Evolutionary conservation across 2,797 vertebrate genomes (phyloP), one percentile per base, ranked within the genome.

Genomic region (Aplochiton taeniatus): DNA sequence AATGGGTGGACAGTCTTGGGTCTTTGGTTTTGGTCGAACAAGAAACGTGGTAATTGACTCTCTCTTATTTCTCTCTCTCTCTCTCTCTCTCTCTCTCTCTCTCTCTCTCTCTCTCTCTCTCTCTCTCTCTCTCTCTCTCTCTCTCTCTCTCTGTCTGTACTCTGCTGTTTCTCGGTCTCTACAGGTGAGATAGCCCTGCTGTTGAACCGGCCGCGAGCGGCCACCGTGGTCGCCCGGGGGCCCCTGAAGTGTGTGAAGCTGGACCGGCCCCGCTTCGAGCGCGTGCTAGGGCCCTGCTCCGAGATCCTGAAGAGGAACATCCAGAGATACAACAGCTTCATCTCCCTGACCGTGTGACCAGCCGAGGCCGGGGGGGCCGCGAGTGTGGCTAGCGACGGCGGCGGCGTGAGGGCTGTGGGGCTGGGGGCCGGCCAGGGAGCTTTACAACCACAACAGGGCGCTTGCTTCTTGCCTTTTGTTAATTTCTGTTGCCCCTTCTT

Each of bases 261-360:
- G 90, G 97, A 98, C 79, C 88, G 96, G 71, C 96, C 96, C 6
- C 95, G 96, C 80, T 99, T 98, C 0, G 96, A 98, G 76, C 93
- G 96, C 0, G 96, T 99, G 74, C 93, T 99, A 0, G 97, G 97
- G 6, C 97, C 96, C 12, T 98, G 96, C 81, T 98, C 96, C 0
- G 96, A 98, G 79, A 98, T 98, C 88, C 95, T 99, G 66, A 96
- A 98, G 92, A 93, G 96, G 61, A 98, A 96, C 92, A 97, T 98
- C 83, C 96, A 97, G 90, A 95, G 96, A 88, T 99, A 99, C 90
- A 98, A 97, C 93, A 98, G 97, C 83, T 98, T 98, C 92, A 97
- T 99, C 83, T 98, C 96, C 0, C 95, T 98, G 76, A 96, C 96
- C 0, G 96, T 99, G 89, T 98, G 92, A 82, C 65, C 53, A 43